Evolutionary conservation across 2,888 invertebrate species (phyloP).

Genomic region (Polymixis flavicincta): DNA sequence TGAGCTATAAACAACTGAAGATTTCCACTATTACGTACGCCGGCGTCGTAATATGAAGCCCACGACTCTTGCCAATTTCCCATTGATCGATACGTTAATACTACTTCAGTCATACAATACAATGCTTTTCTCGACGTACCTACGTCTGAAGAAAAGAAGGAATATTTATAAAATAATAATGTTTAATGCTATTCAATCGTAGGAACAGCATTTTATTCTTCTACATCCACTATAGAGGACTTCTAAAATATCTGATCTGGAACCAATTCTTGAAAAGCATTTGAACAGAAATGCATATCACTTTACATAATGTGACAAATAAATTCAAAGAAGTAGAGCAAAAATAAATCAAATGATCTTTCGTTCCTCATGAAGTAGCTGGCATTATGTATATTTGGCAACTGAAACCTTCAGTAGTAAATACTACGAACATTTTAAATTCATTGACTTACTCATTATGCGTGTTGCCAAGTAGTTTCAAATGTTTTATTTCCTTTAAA

Average conservation of each 20-base stretch:
- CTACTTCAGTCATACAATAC: constrained; percentile 8
- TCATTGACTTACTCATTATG: constrained; percentile 14
- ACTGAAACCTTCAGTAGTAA: constrained; percentile 45
- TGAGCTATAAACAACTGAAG: constrained; percentile 56
- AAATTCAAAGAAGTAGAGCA: not conserved
- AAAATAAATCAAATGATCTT: constrained; percentile 16
- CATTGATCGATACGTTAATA: constrained; percentile 48
- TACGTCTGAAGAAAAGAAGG: not conserved
- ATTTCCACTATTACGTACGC: constrained; percentile 57
- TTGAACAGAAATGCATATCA: not conserved
- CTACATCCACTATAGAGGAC: not conserved
- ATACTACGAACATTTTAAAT: constrained; percentile 3
- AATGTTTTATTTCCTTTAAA: not conserved
- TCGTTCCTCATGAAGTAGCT: constrained; percentile 1
- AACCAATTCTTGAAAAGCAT: not conserved
- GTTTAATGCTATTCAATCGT: constrained; percentile 8
- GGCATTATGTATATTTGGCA: constrained; percentile 25
- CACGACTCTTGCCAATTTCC: constrained; percentile 64
- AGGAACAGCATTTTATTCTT: not conserved
- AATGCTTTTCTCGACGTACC: constrained; percentile 13
- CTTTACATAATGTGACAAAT: not conserved
- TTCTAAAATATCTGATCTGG: not conserved
- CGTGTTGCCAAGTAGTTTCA: constrained; percentile 42
- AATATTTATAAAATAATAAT: constrained; percentile 39
- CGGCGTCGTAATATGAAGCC: constrained; percentile 29